Evolutionary conservation across 2,797 vertebrate species (phyloP), one percentile per base, ranked within the genome.

Genomic region (Micromesistius poutassou): DNA sequence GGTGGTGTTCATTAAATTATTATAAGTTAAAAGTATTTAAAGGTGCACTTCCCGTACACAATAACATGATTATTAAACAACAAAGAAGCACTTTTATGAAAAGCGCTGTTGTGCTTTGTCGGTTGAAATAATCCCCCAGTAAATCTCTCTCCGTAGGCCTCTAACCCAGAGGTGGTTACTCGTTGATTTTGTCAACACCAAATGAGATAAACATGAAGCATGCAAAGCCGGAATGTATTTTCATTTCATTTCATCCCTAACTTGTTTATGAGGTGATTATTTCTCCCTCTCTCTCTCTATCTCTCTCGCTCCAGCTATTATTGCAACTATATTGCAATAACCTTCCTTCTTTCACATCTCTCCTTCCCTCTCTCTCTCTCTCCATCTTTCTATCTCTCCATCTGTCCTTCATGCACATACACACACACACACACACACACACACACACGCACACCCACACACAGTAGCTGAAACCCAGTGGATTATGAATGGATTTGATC

Each of bases 361-460:
- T 73, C 33, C 38, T 8, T 28, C 35, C 25, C 31, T 73, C 72
- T 36, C 16, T 38, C 71, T 36, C 71, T 36, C 31, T 73, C 31
- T 38, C 72, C 13, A 22, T 73, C 33, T 73, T 16, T 38, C 33
- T 40, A 5, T 38, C 30, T 78, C 79, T 42, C 36, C 19, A 74
- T 16, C 73, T 50, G 42, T 77, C 42, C 36, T 71, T 72, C 76
- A 36, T 76, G 76, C 72, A 73, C 71, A 40, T 55, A 77, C 40
- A 62, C n/a, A 78, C 71, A 77, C 22, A 31, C 7, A 75, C 68
- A 40, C 70, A 77, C 40, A 66, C 25, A 78, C 70, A 76, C 36
- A 22, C 13, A 74, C 16, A 68, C 31, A 36, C 19, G 9, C 55
- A 76, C 75, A 70, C 62, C 40, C 62, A 71, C 10, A 30, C 7